phyloP scores from a whole-genome alignment of 2,797 vertebrate genomes.

The Lindbergichthys nudifrons region DNA sequence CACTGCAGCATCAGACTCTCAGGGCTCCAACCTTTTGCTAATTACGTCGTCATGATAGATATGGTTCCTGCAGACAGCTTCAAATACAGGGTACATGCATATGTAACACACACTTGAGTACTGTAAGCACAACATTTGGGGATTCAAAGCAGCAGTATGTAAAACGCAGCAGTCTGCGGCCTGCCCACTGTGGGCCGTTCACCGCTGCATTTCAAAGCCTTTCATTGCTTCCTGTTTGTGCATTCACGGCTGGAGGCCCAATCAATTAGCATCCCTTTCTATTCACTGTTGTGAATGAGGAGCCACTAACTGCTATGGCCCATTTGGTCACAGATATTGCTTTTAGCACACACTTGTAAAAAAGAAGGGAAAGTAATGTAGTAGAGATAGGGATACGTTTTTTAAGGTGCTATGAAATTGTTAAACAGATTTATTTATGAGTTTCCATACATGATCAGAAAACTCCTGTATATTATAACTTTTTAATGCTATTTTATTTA shows the following conservation, averaged over 20 bases:
- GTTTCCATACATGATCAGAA: background rate
- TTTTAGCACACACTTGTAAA: conserved; percentile 54
- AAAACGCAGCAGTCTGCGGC: conserved; percentile 36
- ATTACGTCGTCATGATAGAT: conserved; percentile 89
- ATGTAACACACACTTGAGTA: background rate
- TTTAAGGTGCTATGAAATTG: background rate
- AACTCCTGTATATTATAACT: background rate
- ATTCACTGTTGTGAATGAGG: conserved; percentile 67
- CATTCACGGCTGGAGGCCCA: conserved; percentile 75
- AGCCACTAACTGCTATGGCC: conserved; percentile 51
- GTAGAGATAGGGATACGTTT: background rate
- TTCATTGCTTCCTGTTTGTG: conserved; percentile 83
- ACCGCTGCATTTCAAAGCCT: conserved; percentile 82
- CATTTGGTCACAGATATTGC: conserved; percentile 64
- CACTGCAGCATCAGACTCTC: conserved; percentile 87
- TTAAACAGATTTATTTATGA: background rate
- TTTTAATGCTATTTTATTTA: no score
- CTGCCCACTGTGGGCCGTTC: conserved; percentile 50
- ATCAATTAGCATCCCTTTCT: conserved; percentile 79
- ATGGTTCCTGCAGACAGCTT: conserved; percentile 87
- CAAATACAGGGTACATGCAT: conserved; percentile 87
- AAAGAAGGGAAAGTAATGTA: conserved; percentile 12
- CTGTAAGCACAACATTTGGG: background rate
- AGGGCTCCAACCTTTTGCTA: conserved; percentile 86
- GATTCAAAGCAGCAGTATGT: conserved; percentile 24